Conservation (phyloP, 2,797 vertebrate genomes). For the Lophius americanus region DNA sequence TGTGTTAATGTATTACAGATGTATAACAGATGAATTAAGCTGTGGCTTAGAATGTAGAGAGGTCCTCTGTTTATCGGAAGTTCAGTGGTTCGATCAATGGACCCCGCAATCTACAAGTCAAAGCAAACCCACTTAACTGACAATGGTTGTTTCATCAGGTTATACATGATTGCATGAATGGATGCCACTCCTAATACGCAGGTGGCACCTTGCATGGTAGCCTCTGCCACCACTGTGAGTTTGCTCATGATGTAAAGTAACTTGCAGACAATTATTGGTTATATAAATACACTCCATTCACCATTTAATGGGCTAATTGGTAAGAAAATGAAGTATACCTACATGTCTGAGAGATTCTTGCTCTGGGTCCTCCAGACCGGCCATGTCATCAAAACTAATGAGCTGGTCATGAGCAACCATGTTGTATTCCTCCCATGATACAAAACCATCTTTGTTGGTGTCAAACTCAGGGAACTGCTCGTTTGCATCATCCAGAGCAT, state of each 20-base stretch:
- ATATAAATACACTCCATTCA: too few species aligned
- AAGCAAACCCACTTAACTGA: too few species aligned
- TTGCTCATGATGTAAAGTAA: too few species aligned
- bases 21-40: background rate
- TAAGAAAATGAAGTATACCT: conserved; percentile 36
- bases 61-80: too few species aligned
- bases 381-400: conserved; percentile 85
- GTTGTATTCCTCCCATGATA: conserved; percentile 96
- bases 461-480: conserved; percentile 91
- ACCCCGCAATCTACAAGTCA: too few species aligned
- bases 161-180: too few species aligned
- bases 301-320: background rate
- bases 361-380: conserved; percentile 87
- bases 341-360: conserved; percentile 93
- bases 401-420: conserved; percentile 86
- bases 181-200: too few species aligned
- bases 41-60: background rate
- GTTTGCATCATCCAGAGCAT: conserved; percentile 91
- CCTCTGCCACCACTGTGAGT: too few species aligned
- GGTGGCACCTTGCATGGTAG: too few species aligned
- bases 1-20: conserved; percentile 1
- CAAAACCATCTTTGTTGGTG: conserved; percentile 83
- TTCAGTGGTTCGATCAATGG: too few species aligned
- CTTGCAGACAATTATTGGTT: background rate
- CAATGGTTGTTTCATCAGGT: too few species aligned